Percentiles rank a stretch among this genome's conserved stretches.
phyloP scores from a whole-genome alignment of 37 sponge, comb jelly and placozoan species.

The Bolinopsis microptera region DNA sequence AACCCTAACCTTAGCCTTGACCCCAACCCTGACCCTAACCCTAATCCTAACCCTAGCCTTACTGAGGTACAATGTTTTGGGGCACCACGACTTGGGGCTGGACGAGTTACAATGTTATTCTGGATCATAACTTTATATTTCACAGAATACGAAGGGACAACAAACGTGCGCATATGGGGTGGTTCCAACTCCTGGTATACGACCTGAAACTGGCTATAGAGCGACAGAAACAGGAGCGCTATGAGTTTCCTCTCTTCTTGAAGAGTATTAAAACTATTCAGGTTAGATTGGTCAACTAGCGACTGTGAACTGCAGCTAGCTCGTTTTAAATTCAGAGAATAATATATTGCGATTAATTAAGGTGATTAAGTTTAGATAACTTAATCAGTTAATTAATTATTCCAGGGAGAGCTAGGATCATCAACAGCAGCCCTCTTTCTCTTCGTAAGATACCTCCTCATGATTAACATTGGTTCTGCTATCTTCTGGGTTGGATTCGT shows the following conservation, averaged over 20 bases:
- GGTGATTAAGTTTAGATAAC: too few species aligned
- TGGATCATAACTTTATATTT: background rate
- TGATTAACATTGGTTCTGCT: constrained; percentile 39
- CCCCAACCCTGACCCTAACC: too few species aligned
- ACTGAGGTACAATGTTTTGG: background rate
- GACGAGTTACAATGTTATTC: background rate
- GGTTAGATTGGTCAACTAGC: too few species aligned
- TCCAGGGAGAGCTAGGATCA: constrained; percentile 50
- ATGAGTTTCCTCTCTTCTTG: constrained; percentile 35
- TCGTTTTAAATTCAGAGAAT: too few species aligned
- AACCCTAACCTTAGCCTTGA: too few species aligned
- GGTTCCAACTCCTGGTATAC: constrained; percentile 14
- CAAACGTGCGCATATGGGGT: constrained; percentile 6
- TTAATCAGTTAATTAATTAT: background rate
- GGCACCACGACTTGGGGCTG: background rate
- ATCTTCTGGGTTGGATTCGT: constrained; percentile 42
- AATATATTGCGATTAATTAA: too few species aligned
- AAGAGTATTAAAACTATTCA: constrained; percentile 56
- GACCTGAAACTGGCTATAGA: constrained; percentile 32
- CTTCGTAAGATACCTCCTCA: constrained; percentile 54
- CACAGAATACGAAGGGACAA: constrained; percentile 30
- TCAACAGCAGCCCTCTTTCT: constrained; percentile 50
- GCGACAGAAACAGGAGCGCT: constrained; percentile 13
- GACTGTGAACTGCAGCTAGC: too few species aligned
- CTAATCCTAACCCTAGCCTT: too few species aligned